These are phyloP conservation scores for Meloidogyne exigua DNA, from an alignment of 1,140 invertebrate species.

Conservation along the genomic window DNA sequence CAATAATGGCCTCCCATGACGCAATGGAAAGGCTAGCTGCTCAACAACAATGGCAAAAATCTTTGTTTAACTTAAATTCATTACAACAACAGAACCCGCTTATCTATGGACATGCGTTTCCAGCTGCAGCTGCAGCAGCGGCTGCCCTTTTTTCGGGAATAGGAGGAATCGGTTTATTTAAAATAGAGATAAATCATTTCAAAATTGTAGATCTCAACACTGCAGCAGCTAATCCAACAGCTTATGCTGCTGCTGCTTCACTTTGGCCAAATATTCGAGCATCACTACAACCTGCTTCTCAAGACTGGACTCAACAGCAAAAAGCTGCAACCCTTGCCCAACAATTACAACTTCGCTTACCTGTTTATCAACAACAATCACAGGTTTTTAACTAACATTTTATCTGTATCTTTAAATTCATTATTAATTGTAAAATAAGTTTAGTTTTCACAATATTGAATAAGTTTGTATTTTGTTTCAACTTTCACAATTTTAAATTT, in stretches of 20 bases:
- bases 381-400: neutral
- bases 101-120: slow-evolving; percentile 33
- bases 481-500: neutral
- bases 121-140: slow-evolving; percentile 31
- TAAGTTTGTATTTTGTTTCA: neutral
- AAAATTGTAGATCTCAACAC: slow-evolving; percentile 13
- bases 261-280: slow-evolving; percentile 27
- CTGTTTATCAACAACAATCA: slow-evolving; percentile 20
- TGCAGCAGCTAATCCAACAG: slow-evolving; percentile 21
- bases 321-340: slow-evolving; percentile 24
- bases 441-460: neutral
- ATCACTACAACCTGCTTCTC: neutral
- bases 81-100: slow-evolving; percentile 27
- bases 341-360: slow-evolving; percentile 25
- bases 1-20: slow-evolving; percentile 25
- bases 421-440: neutral
- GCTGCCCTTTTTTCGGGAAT: slow-evolving; percentile 27
- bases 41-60: slow-evolving; percentile 25
- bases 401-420: neutral
- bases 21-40: slow-evolving; percentile 27
- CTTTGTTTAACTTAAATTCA: slow-evolving; percentile 19
- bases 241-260: slow-evolving; percentile 14
- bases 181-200: neutral
- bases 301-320: slow-evolving; percentile 27
- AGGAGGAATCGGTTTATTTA: neutral